Base-by-base conservation (phyloP, 2,888 invertebrate genomes). In the Cheilosia scutellata region DNA sequence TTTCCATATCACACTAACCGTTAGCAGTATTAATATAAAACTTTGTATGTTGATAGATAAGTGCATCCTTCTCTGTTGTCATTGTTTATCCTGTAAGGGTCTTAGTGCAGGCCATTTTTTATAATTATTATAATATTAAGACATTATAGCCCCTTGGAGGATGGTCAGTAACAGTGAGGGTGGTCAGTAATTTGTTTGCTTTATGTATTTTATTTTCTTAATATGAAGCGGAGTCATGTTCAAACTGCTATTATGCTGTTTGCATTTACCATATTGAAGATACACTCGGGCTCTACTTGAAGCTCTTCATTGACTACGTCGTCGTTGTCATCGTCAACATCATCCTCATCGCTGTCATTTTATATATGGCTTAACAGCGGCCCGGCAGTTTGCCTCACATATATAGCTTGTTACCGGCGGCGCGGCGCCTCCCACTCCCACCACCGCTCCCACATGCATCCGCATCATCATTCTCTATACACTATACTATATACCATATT, bases 181-280 rank as follows among this genome's bases (percentile, higher is more conserved):
- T n/a, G n/a, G n/a, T n/a, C n/a, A n/a, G n/a, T n/a, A n/a, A n/a
- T n/a, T n/a, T n/a, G n/a, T n/a, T n/a, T n/a, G n/a, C n/a, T n/a
- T n/a, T n/a, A n/a, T n/a, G 20, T 20, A 20, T 63, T 62, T 51
- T 57, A 13, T 31, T 55, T 65, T 31, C 20, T 57, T 74, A 53
- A 53, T 66, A 66, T n/a, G 16, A 16, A 74, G 51, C 20, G 57
- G 31, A 63, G 57, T 40, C 53, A 33, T 79, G 58, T 70, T 74
- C 31, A 71, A 75, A 33, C 65, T 58, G 44, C 44, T 42, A 47
- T 49, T 42, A 47, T 49, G 31, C 58, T 65, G 75, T 84, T 80
- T 80, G 65, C 60, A 66, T 75, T 86, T 49, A 63, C 65, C 71
- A 82, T 72, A 80, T 62, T 58, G 44, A 55, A 65, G 20, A 33